Conservation (phyloP, 2,113 vertebrate species). For the Xenopus tropicalis region DNA sequence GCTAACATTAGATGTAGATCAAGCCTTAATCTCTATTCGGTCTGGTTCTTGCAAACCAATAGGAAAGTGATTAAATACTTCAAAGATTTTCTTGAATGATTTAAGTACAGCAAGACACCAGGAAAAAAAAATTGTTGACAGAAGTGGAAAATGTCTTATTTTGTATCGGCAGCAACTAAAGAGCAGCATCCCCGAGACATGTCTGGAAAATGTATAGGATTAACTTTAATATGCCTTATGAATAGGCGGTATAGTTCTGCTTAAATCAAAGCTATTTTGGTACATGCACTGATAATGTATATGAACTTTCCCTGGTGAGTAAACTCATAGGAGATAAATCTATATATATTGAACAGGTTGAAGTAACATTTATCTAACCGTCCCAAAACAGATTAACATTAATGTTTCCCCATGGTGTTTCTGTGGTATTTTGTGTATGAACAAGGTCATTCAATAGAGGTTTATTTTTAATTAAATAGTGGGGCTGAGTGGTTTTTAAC, state of each 20-base stretch:
- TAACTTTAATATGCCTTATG: neutral
- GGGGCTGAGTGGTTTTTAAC: too few relatives aligned
- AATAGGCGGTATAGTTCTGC: too few relatives aligned
- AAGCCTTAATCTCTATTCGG: neutral
- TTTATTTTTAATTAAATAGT: too few relatives aligned
- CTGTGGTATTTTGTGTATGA: too few relatives aligned
- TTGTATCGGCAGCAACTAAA: neutral
- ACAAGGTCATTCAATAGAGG: too few relatives aligned
- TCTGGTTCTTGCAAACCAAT: neutral
- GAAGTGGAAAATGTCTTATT: neutral
- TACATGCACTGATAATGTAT: neutral
- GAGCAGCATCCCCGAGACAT: neutral
- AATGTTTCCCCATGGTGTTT: too few relatives aligned
- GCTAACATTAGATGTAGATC: too few relatives aligned
- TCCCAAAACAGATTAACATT: too few relatives aligned
- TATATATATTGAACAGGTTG: neutral
- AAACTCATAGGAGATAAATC: neutral
- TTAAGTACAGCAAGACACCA: neutral
- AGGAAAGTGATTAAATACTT: neutral
- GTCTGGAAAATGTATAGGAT: conserved; percentile 1
- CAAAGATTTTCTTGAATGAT: neutral
- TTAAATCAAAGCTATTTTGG: neutral
- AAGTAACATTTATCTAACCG: too few relatives aligned
- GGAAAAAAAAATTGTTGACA: conserved; percentile 3
- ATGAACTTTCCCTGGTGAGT: neutral